Base-by-base conservation (phyloP, 2,113 vertebrate species). In the Motacilla tschutschensis region DNA sequence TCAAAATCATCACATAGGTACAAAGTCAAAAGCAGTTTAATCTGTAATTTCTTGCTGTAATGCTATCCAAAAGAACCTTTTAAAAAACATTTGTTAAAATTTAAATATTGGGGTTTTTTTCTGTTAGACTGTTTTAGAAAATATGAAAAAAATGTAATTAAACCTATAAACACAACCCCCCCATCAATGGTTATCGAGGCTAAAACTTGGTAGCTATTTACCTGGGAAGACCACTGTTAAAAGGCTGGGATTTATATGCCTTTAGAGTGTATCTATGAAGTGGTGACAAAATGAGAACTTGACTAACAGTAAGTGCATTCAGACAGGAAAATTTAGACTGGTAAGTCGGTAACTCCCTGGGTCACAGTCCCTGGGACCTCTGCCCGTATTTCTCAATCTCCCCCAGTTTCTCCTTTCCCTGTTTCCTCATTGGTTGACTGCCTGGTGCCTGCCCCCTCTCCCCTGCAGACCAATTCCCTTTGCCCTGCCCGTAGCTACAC, bases 51-150 rank as follows among this genome's bases (percentile, higher is more conserved):
- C 31, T 65, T 57, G 28, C 10, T 21, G 5, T 36, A 40, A 38
- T 21, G 16, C 3, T 60, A 17, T n/a, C 6, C 8, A 65, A 46
- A 19, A 79, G 8, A 25, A 53, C 3, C 6, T n/a, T 19, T 24
- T 4, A 0, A 15, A n/a, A 33, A 46, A n/a, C 0, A 14, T 2
- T 20, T n/a, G 14, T 38, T 57, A 51, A 67, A 62, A 46, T 2
- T 21, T 51, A 55, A 55, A 33, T 47, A 63, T 29, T 40, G 17
- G 11, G 6, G 5, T 3, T 8, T 24, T 25, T 48, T 41, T 22
- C 24, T 62, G 18, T 51, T 51, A 22, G 36, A 28, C 33, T 22
- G 5, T 9, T 51, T 51, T 50, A 50, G 31, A 66, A 85, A 83
- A 79, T 12, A 14, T 9, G 26, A 72, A 72, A 66, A 58, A 14